Conservation (phyloP, 2,113 vertebrate species). For the Amblyopsis rosae region DNA sequence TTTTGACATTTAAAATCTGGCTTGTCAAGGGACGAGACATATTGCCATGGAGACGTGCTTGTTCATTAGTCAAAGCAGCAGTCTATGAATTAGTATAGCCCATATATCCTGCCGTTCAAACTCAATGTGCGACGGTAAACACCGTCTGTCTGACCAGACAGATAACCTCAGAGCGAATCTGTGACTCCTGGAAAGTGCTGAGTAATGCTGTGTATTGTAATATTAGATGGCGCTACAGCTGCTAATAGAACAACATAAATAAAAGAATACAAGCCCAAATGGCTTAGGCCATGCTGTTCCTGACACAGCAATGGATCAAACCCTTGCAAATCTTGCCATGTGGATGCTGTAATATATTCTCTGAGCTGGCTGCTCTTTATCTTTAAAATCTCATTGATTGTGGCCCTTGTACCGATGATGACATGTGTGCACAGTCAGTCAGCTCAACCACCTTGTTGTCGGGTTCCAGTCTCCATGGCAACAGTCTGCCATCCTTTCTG, state of each 20-base stretch:
- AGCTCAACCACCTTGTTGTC: too few relatives aligned
- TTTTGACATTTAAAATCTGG: slow-evolving; percentile 25
- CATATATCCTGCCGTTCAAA: background rate
- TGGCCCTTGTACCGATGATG: background rate
- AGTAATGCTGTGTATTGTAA: background rate
- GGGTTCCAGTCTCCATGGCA: too few relatives aligned
- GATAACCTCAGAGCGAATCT: background rate
- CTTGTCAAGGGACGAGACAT: background rate
- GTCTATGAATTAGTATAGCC: background rate
- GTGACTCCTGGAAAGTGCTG: too few relatives aligned
- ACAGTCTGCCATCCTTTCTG: too few relatives aligned
- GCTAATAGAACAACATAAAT: background rate
- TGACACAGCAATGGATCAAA: too few relatives aligned
- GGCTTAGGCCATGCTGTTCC: too few relatives aligned
- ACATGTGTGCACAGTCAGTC: too few relatives aligned
- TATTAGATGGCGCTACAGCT: background rate
- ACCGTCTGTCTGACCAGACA: background rate
- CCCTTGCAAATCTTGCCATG: background rate
- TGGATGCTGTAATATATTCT: background rate
- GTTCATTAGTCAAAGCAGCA: background rate
- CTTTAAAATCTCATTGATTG: background rate
- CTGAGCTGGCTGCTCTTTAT: background rate
- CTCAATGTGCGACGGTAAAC: background rate
- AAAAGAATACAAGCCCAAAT: too few relatives aligned
- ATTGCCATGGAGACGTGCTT: slow-evolving; percentile 13